Base-by-base conservation (phyloP, 2,888 invertebrate genomes). In the Scaeva pyrastri region DNA sequence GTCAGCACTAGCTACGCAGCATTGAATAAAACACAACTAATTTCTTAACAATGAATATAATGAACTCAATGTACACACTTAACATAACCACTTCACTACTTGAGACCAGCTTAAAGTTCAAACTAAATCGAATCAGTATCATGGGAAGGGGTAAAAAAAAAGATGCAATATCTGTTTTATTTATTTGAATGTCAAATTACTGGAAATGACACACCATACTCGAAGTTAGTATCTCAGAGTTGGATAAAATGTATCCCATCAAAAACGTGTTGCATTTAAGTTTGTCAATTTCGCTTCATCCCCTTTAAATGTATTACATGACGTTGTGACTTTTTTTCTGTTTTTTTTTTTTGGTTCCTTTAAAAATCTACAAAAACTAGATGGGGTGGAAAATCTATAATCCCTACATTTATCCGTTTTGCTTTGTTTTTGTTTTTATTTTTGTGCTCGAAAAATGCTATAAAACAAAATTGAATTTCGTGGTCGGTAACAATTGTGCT, bases 401-500 rank as follows among this genome's bases (percentile, higher is more conserved):
- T 58, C 48, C 45, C 16, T 45, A 43, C 2, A 45, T 71, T 62
- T 21, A 43, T 62, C 4, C 23, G 8, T 58, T 48, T 48, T 16
- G 16, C 71, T 31, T 36, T 26, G 55, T 41, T 36, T 64, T 16
- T 14, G 39, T n/a, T 45, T 58, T 50, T 23, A 56, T 45, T n/a
- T 14, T 58, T 41, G 71, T 21, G 31, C 43, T 82, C 19, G 43
- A 39, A 66, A 60, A 77, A 68, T 45, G 68, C 68, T 48, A 81
- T 81, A 75, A 81, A 81, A 81, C 45, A 45, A 76, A 77, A 82
- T 82, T 82, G 82, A 82, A 77, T 82, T 82, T 77, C 82, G 82
- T 82, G 77, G 77, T 77, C 72, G 82, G 77, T 77, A 73, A 68
- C 77, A 48, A 68, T 68, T 60, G 50, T 68, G 60, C 74, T 80